Evolutionary conservation across 2,113 vertebrate species (phyloP).

Genomic region (Sinocyclocheilus rhinocerous): DNA sequence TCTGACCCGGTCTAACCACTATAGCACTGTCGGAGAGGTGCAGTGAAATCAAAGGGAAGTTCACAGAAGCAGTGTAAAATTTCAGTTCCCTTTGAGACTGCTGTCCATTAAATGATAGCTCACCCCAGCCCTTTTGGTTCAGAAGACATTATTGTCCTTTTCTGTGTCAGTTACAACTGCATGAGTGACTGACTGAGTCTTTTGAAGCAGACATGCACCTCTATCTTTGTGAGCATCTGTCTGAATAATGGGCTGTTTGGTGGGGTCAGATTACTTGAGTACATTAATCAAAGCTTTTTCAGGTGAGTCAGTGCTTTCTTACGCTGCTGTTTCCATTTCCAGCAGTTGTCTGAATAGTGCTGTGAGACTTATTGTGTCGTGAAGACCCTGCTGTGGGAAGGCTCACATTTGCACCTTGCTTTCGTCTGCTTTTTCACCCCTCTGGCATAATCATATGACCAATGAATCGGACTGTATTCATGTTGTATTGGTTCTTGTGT

Average conservation of each 20-base stretch:
- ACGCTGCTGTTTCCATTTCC: not conserved
- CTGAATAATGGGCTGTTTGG: conserved; percentile 24
- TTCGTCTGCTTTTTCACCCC: conserved; percentile 3
- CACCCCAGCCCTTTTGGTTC: not conserved
- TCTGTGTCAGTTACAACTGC: not conserved
- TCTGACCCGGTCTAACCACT: not conserved
- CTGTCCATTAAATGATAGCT: conserved; percentile 1
- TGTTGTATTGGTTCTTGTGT: conserved; percentile 28
- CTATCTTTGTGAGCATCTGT: conserved; percentile 9
- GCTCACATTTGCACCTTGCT: conserved; percentile 4
- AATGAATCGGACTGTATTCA: not conserved
- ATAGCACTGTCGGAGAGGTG: not conserved
- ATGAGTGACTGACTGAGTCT: not conserved
- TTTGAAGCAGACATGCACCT: not conserved
- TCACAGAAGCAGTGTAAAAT: not conserved
- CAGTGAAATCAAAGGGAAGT: conserved; percentile 1
- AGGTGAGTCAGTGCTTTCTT: conserved; percentile 7
- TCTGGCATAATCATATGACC: conserved; percentile 23
- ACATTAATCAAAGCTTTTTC: conserved; percentile 37
- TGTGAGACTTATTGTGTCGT: not conserved
- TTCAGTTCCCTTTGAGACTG: not conserved
- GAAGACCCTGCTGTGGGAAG: not conserved
- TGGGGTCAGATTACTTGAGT: not conserved
- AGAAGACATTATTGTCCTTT: conserved; percentile 2
- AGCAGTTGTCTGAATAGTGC: not conserved